Evolutionary conservation across 2,113 vertebrate species (phyloP), one percentile per base, ranked within the genome.

Genomic region (Porphyrio hochstetteri): DNA sequence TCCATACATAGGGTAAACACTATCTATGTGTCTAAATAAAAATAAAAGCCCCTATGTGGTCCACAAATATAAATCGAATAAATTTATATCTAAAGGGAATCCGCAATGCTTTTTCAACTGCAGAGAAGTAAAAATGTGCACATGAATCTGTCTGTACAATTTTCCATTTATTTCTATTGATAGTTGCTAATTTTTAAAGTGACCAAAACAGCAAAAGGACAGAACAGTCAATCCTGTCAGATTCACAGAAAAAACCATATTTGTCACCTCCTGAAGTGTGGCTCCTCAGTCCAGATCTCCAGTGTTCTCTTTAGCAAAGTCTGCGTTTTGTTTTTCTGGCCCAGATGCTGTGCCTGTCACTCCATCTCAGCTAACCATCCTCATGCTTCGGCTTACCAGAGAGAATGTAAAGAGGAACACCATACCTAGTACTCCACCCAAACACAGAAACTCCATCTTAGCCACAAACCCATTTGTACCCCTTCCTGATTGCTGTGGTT

Each of bases 121-220:
- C 67, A 59, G 18, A 69, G 75, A 76, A 74, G 19, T 36, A 50
- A 79, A 95, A 89, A 44, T 0, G 4, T 55, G n/a, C 3, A 35
- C 21, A 71, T 35, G 57, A 86, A 59, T 76, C 63, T 74, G 33
- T 42, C 10, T 0, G 3, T 89, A 20, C 29, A 82, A 11, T 74
- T 76, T 90, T 92, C 77, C 63, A 70, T 74, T 63, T 82, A 50
- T 80, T 90, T 85, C 87, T 94, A 93, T 92, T 87, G 79, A 86
- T n/a, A 91, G 36, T 23, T 90, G 70, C 90, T 90, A 93, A 96
- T 94, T 96, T 96, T 96, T 95, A 90, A 97, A 96, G 60, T 91
- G 75, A 86, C 36, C 46, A 69, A 92, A 91, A 65, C 69, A 93
- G 70, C 50, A 82, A 96, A 59, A 81, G 75, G 55, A 91, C 70